phyloP scores from a whole-genome alignment of 53 echinoderm and acorn worm species.

The Stichopus horrens region DNA sequence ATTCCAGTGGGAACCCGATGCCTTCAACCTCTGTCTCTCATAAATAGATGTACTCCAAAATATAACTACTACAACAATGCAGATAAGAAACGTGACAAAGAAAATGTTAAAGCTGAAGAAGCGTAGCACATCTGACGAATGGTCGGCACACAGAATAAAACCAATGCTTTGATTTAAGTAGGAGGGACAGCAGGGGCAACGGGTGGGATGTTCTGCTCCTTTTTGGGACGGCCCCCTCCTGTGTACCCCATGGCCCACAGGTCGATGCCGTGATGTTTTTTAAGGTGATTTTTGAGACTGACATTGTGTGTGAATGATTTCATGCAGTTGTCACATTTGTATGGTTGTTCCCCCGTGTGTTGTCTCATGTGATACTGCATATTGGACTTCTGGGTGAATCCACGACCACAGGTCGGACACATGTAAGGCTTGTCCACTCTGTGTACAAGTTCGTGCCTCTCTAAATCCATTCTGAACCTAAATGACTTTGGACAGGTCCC shows the following conservation, averaged over 20 bases:
- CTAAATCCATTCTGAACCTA: slow-evolving; percentile 55
- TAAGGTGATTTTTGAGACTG: slow-evolving; percentile 90
- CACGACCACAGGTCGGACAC: slow-evolving; percentile 82
- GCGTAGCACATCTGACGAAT: too few species aligned
- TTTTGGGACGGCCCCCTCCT: slow-evolving; percentile 37
- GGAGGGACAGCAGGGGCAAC: background rate
- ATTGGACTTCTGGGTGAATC: slow-evolving; percentile 85
- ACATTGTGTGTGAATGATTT: slow-evolving; percentile 92
- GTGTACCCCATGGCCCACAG: slow-evolving; percentile 66
- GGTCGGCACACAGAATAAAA: background rate
- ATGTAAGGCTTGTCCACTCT: slow-evolving; percentile 72
- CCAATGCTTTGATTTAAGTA: background rate
- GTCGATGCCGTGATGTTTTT: slow-evolving; percentile 87
- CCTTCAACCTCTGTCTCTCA: too few species aligned
- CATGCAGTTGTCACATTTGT: slow-evolving; percentile 73
- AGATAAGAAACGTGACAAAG: too few species aligned
- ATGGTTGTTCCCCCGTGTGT: slow-evolving; percentile 89
- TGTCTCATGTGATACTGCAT: slow-evolving; percentile 77
- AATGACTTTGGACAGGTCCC: slow-evolving; percentile 64
- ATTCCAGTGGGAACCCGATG: too few species aligned
- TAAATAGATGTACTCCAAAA: too few species aligned
- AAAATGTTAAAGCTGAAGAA: too few species aligned
- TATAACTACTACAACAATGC: too few species aligned
- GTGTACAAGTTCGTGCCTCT: slow-evolving; percentile 69
- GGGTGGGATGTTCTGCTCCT: slow-evolving; percentile 29